Conservation (phyloP, 2,113 vertebrate species). For the Mobula birostris region DNA sequence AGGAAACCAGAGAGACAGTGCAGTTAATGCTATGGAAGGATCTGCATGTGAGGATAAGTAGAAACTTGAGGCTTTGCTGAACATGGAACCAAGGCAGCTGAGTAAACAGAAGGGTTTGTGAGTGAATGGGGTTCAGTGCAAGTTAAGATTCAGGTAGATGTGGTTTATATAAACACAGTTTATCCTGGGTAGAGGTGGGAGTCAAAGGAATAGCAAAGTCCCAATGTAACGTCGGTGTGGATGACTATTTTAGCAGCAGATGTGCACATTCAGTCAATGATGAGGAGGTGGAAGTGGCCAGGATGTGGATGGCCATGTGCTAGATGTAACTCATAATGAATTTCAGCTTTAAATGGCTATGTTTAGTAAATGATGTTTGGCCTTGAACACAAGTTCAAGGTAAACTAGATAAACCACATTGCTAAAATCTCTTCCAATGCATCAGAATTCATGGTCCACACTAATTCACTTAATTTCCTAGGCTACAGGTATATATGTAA, state of each 20-base stretch:
- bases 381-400: neutral
- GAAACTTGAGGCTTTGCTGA: no score
- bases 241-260: neutral
- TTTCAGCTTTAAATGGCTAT: neutral
- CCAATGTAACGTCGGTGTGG: neutral
- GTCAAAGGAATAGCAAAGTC: neutral
- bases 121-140: neutral
- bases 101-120: neutral
- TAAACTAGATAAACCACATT: neutral
- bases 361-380: neutral
- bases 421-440: neutral
- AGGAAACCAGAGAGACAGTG: no score
- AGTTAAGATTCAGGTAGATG: neutral
- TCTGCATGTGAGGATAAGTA: no score
- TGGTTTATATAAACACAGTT: neutral
- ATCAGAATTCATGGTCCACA: neutral
- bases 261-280: neutral
- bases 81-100: no score
- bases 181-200: neutral
- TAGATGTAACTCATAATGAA: neutral
- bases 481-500: neutral
- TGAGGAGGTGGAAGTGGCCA: neutral
- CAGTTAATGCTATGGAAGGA: no score
- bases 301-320: neutral
- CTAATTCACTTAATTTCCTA: neutral